Base-by-base conservation (phyloP, 2,113 vertebrate genomes). In the Pan troglodytes region DNA sequence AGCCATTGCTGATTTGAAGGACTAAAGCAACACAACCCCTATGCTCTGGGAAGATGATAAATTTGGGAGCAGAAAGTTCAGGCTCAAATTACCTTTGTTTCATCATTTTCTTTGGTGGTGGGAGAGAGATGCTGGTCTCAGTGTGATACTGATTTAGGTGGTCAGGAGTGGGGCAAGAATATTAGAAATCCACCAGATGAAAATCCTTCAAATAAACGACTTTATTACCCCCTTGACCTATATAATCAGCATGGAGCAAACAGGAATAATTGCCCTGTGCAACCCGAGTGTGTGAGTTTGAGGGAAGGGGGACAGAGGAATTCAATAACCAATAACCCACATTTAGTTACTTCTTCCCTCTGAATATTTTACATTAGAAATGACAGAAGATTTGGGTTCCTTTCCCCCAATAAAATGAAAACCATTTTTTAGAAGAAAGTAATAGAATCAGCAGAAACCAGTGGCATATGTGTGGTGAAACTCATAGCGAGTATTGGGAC, bases 151-250 rank as follows among this genome's bases (percentile, higher is more conserved):
- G 70, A 84, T 72, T 76, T 50, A 67, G 83, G 88, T 90, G 68
- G 76, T 80, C 88, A 83, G 88, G 81, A 96, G 43, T 68, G 22
- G 22, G 85, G 84, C 84, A 94, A 90, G 73, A 73, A 95, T 85
- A 84, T 93, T 81, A 93, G 97, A 81, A 90, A 87, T 55, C 89
- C 5, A 40, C 43, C 40, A 59, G 85, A 92, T 86, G 72, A 83
- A 95, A 96, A 96, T 95, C 64, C 50, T 95, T 96, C 95, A 97
- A 57, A 59, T 75, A 83, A 93, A 92, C 25, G 59, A 94, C 13
- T 38, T 90, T 76, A 82, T 93, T 93, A 87, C 93, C 96, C 81
- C 89, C 79, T 43, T 59, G 92, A 95, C 94, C 90, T 85, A 43
- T 20, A 55, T 48, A 92, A 73, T 93, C 83, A 90, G 84, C 90